Conservation (phyloP, 2,797 vertebrate species). For the Halcyon smyrnensis region DNA sequence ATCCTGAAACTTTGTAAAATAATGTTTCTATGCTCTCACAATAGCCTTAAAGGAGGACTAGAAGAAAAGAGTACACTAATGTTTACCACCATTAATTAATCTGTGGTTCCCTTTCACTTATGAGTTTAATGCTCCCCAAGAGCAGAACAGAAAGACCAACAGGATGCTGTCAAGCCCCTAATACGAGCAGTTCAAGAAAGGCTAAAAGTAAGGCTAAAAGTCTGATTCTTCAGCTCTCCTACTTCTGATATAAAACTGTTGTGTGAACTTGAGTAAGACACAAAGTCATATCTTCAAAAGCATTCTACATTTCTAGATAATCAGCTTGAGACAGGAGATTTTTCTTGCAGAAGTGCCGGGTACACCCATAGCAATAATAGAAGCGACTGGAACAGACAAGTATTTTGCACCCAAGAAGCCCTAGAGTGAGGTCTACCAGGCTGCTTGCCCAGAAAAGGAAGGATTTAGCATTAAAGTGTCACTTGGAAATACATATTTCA, state of each 20-base stretch:
- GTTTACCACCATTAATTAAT: background rate
- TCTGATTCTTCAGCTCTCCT: background rate
- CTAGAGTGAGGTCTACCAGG: background rate
- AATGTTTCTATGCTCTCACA: background rate
- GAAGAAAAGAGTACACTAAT: background rate
- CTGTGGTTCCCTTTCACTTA: background rate
- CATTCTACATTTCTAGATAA: background rate
- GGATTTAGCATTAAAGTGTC: background rate
- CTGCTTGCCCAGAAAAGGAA: background rate
- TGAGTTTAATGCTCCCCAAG: fast-evolving
- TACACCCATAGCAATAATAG: background rate
- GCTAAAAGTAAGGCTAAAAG: background rate
- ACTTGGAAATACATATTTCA: background rate
- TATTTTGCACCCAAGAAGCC: background rate
- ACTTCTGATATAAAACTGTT: background rate
- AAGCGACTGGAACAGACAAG: background rate
- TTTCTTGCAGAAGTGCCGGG: background rate
- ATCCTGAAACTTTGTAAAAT: background rate
- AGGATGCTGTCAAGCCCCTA: background rate
- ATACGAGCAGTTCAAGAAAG: background rate
- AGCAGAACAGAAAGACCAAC: background rate
- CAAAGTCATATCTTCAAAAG: background rate
- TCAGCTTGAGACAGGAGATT: background rate
- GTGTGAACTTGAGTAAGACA: background rate
- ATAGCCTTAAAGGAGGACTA: background rate